Conservation (phyloP, 1,140 invertebrate genomes). For the Babylonia areolata region DNA sequence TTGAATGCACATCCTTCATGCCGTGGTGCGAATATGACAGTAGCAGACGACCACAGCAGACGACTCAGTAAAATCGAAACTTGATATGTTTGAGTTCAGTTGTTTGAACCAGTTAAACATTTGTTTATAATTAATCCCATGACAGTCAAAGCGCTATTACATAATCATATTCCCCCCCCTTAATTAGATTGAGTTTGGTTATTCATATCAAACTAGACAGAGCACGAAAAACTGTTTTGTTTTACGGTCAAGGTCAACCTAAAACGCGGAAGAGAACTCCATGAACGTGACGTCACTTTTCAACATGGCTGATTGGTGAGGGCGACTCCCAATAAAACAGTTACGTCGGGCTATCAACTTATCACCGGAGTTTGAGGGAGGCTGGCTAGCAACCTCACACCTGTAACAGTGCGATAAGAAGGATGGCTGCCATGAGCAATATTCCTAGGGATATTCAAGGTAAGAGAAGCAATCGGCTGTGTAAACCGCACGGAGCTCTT, state of each 20-base stretch:
- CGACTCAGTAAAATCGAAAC: too few species aligned
- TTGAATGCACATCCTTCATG: too few species aligned
- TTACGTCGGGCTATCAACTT: not conserved
- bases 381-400: not conserved
- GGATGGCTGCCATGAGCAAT: slow-evolving; percentile 55
- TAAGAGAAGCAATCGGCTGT: slow-evolving; percentile 30
- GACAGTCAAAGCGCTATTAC: too few species aligned
- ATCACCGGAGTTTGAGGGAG: not conserved
- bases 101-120: too few species aligned
- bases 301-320: slow-evolving; percentile 31
- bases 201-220: too few species aligned
- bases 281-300: slow-evolving; percentile 13
- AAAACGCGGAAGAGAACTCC: slow-evolving; percentile 42
- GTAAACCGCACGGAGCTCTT: too few species aligned
- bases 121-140: too few species aligned
- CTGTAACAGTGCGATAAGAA: not conserved
- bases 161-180: too few species aligned
- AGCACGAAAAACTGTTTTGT: not conserved
- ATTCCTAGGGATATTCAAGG: slow-evolving; percentile 58
- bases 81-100: too few species aligned
- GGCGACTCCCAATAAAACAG: slow-evolving; percentile 31
- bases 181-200: too few species aligned
- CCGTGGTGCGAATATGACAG: too few species aligned
- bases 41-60: too few species aligned
- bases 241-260: slow-evolving; percentile 26